Conservation (phyloP, 2,888 invertebrate species). For the Cephus nigrinus region DNA sequence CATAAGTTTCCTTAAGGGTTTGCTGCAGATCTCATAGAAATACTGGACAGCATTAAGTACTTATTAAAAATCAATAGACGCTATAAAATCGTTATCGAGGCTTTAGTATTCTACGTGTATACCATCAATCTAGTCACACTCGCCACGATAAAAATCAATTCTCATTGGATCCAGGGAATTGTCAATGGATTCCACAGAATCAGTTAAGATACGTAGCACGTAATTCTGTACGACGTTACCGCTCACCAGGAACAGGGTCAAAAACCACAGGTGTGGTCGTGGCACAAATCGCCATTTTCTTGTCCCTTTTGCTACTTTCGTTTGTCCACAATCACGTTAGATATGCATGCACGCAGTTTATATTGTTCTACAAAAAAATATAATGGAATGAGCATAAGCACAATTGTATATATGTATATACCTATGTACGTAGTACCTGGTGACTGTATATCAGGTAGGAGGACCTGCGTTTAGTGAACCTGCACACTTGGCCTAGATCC, state of each 20-base stretch:
- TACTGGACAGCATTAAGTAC: background rate
- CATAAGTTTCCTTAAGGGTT: background rate
- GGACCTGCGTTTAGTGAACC: slow-evolving; percentile 36
- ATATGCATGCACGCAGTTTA: background rate
- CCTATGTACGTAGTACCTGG: background rate
- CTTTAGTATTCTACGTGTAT: background rate
- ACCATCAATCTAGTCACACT: background rate
- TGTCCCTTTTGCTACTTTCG: background rate
- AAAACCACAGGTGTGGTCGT: background rate
- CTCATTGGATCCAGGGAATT: background rate
- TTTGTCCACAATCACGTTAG: background rate
- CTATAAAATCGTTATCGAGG: background rate
- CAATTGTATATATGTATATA: background rate
- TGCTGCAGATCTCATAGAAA: background rate
- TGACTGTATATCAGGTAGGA: background rate
- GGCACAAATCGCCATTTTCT: background rate
- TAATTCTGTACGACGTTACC: background rate
- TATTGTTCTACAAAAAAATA: background rate
- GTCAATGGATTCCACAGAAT: background rate
- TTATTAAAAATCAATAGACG: background rate
- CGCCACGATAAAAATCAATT: background rate
- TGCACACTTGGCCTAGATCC: slow-evolving; percentile 45
- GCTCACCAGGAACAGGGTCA: background rate
- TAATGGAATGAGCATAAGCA: background rate
- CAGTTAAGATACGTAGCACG: background rate